Evolutionary conservation across 2,797 vertebrate genomes (phyloP).

Genomic region (Siniperca obscura): DNA sequence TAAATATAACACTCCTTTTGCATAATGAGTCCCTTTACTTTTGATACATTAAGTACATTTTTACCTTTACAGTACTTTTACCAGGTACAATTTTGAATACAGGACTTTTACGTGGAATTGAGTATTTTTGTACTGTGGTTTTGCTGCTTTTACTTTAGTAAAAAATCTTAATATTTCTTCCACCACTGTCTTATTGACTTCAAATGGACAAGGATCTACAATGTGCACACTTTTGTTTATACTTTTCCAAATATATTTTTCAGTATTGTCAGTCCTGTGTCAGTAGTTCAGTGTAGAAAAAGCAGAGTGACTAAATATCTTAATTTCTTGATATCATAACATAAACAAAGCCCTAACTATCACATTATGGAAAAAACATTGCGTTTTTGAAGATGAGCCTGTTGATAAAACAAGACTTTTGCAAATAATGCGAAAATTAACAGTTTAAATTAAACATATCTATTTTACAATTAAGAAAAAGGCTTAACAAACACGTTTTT

Average conservation of each 20-base stretch:
- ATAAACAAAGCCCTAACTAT: background rate
- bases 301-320: too few relatives aligned
- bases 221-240: background rate
- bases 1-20: background rate
- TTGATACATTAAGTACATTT: too few relatives aligned
- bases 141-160: background rate
- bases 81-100: background rate
- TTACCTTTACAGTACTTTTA: background rate
- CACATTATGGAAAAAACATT: background rate
- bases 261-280: background rate
- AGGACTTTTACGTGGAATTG: background rate
- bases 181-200: background rate
- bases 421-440: background rate
- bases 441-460: background rate
- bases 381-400: background rate
- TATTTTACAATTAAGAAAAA: background rate
- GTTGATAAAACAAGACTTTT: background rate
- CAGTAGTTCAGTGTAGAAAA: background rate
- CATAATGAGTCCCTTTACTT: background rate
- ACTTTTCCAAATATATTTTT: background rate
- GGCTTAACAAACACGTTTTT: accelerated
- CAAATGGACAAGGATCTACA: background rate
- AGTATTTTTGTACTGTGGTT: background rate
- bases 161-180: background rate
- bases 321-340: background rate